phyloP scores from a whole-genome alignment of 2,888 invertebrate genomes.

The Gasteruption jaculator region DNA sequence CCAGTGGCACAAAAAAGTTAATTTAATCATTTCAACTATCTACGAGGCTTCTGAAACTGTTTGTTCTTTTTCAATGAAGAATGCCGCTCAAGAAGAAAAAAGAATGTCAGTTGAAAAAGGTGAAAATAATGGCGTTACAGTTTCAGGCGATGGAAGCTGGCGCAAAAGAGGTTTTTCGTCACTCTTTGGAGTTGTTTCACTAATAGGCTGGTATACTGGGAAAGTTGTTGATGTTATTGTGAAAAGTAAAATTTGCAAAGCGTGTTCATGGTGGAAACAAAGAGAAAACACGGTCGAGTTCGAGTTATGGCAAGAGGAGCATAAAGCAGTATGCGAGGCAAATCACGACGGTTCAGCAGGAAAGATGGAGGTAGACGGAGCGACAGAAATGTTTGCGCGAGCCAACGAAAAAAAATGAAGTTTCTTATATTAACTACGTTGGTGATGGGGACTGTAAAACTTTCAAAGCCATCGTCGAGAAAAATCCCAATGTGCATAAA shows the following conservation, averaged over 20 bases:
- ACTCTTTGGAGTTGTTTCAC: background rate
- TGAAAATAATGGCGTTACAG: background rate
- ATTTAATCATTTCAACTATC: background rate
- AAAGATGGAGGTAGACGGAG: conserved; percentile 9
- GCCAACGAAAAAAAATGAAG: conserved; percentile 8
- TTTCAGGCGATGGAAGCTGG: background rate
- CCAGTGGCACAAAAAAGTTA: background rate
- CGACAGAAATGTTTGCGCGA: conserved; percentile 6
- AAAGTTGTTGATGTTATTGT: background rate
- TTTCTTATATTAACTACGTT: background rate
- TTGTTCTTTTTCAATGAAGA: conserved; percentile 1
- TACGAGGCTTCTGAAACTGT: background rate
- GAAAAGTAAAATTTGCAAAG: background rate
- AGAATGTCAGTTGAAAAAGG: background rate
- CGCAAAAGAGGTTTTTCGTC: background rate
- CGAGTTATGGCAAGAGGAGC: conserved; percentile 9
- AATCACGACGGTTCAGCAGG: conserved; percentile 11
- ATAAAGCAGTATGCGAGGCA: background rate
- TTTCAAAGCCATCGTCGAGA: background rate
- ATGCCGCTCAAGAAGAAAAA: background rate
- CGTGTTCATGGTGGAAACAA: background rate
- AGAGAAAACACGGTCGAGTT: background rate
- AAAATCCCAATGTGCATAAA: background rate
- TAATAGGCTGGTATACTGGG: background rate
- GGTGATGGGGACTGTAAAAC: background rate